These are phyloP conservation scores for Epinotia brunnichana DNA, from an alignment of 2,888 invertebrate genomes.

Conservation along the genomic window DNA sequence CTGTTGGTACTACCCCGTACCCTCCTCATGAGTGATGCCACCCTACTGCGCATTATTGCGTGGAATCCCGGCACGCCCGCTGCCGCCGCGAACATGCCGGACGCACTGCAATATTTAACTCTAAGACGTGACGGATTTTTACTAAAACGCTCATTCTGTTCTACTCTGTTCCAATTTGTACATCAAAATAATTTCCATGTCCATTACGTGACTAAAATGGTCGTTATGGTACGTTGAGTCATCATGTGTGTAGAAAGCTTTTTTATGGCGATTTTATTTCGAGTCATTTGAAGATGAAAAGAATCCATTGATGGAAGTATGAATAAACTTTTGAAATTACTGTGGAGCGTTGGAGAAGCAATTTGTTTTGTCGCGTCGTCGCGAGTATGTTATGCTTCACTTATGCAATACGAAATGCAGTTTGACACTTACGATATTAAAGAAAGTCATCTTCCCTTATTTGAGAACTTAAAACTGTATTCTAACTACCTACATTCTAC, in stretches of 20 bases:
- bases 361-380: neutral
- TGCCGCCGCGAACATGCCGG: no score
- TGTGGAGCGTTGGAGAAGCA: neutral
- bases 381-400: neutral
- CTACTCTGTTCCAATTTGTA: neutral
- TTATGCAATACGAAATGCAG: neutral
- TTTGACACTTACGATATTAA: neutral
- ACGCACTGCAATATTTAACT: no score
- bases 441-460: no score
- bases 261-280: constrained; percentile 24
- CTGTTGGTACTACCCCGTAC: no score
- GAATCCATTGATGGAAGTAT: neutral
- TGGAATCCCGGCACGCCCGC: no score
- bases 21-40: no score
- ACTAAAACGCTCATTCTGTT: no score
- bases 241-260: constrained; percentile 36
- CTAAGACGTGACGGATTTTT: no score
- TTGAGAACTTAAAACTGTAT: no score
- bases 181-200: constrained; percentile 8
- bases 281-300: constrained; percentile 15
- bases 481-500: no score
- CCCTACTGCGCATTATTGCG: no score
- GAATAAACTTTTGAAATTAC: neutral
- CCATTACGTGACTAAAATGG: constrained; percentile 15
- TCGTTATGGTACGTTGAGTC: constrained; percentile 5